A percentile compares a stretch with the other conserved stretches of the same genome.
Conservation (phyloP, 23 tunicate genomes). For the Diplosoma virens region DNA sequence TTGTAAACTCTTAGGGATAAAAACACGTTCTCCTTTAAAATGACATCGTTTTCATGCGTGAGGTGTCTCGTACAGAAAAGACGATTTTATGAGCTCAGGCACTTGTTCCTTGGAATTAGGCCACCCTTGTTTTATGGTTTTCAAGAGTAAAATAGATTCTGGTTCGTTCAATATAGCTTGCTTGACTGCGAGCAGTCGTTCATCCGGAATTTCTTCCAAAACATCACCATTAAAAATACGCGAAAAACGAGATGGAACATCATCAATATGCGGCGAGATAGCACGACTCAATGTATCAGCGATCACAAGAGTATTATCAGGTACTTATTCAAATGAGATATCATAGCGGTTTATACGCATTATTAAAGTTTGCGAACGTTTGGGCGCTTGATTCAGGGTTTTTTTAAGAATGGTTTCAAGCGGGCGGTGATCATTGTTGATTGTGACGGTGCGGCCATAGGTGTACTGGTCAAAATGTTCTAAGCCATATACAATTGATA, state of each 20-base stretch:
- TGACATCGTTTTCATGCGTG: background rate
- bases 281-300: constrained; percentile 38
- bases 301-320: constrained; percentile 10
- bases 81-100: constrained; percentile 2
- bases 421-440: constrained; percentile 24
- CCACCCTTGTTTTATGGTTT: constrained; percentile 6
- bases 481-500: constrained; percentile 23
- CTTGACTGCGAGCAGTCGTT: background rate
- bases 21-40: constrained; percentile 38
- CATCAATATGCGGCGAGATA: background rate
- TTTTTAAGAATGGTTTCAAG: constrained; percentile 27
- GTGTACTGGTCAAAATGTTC: constrained; percentile 34
- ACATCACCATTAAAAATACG: background rate
- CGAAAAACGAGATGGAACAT: background rate
- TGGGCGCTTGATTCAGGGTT: constrained; percentile 26
- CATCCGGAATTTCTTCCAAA: constrained; percentile 25
- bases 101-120: background rate
- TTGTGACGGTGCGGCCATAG: constrained; percentile 24
- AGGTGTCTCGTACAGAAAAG: constrained; percentile 28
- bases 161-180: constrained; percentile 17
- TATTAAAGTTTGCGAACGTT: constrained; percentile 15
- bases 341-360: constrained; percentile 23
- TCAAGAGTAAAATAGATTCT: background rate
- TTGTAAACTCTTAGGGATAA: background rate
- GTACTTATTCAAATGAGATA: constrained; percentile 14